Evolutionary conservation across 2,888 invertebrate genomes (phyloP), one percentile per base, ranked within the genome.

Genomic region (Crossocerus cetratus): DNA sequence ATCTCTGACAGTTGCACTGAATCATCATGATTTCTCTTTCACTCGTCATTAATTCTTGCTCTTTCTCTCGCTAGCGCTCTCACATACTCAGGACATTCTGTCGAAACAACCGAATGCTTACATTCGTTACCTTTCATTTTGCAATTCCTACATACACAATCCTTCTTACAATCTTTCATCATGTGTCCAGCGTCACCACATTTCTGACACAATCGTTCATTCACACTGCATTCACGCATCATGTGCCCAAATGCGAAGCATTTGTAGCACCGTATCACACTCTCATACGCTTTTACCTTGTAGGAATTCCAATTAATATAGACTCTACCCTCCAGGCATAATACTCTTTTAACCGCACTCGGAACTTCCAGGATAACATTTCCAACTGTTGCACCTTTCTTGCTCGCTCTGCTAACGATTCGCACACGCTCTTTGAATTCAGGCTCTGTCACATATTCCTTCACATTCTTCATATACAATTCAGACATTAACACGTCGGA

Each of bases 221-320:
- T 57, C 32, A 49, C 0, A 0, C 3, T 23, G 2, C 67, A 62
- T 0, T 61, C 67, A 0, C 32, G 3, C 62, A 68, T 32, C 68
- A 68, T 68, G 2, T 67, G 67, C 0, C 67, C 61, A 13, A 45
- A 67, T 1, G 61, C 45, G 16, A 20, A 56, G 16, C 67, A 69
- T 0, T 14, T 22, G 2, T 21, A 21, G 2, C 60, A 69, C 0
- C 69, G 0, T 4, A 53, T 4, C 0, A 58, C 63, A 22, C 20
- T 63, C n/a, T 58, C 14, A n/a, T 23, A 69, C 0, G 60, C 65
- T 11, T 32, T 55, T 1, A 65, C 60, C 8, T 49, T 65, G 8
- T 43, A 65, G 2, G 60, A n/a, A 1, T 21, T 32, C 65, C 69
- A 69, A 2, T 49, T 32, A 0, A 60, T 32, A 56, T 59, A 69